Percentiles rank a stretch among this genome's conserved stretches.
These are phyloP conservation scores for Procambarus virginalis DNA, from an alignment of 1,140 invertebrate species.

Conservation along the genomic window DNA sequence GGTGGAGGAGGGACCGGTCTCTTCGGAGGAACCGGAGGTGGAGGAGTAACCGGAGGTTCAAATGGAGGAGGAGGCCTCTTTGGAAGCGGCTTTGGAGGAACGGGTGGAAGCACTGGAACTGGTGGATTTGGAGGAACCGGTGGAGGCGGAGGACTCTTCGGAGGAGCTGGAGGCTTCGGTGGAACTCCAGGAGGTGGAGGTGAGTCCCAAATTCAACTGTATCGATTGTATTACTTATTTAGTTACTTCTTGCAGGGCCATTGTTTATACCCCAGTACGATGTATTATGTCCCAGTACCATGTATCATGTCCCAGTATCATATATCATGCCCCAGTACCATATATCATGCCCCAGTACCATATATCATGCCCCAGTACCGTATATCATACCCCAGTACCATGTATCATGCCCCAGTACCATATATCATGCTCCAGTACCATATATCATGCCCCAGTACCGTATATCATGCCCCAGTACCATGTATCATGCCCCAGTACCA, in stretches of 20 bases:
- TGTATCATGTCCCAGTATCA: not conserved
- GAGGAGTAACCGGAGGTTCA: not conserved
- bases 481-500: not conserved
- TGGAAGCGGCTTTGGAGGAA: not conserved
- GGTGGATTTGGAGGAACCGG: constrained; percentile 17
- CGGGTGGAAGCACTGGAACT: constrained; percentile 19
- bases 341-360: not conserved
- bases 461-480: not conserved
- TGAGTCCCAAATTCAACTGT: not conserved
- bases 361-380: too few species aligned
- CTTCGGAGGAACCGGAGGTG: constrained; percentile 6
- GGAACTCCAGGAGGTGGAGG: not conserved
- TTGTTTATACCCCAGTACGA: not conserved
- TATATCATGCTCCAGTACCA: not conserved
- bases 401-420: not conserved
- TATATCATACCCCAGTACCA: not conserved
- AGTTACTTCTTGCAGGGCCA: not conserved
- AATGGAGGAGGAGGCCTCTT: not conserved
- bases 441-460: not conserved
- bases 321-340: not conserved
- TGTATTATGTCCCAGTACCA: not conserved
- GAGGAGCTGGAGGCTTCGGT: constrained; percentile 33
- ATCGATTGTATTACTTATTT: too few species aligned
- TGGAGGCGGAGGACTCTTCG: constrained; percentile 9
- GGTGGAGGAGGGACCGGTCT: not conserved